phyloP scores from a whole-genome alignment of 2,797 vertebrate species.

The Sebastes hopkinsi region DNA sequence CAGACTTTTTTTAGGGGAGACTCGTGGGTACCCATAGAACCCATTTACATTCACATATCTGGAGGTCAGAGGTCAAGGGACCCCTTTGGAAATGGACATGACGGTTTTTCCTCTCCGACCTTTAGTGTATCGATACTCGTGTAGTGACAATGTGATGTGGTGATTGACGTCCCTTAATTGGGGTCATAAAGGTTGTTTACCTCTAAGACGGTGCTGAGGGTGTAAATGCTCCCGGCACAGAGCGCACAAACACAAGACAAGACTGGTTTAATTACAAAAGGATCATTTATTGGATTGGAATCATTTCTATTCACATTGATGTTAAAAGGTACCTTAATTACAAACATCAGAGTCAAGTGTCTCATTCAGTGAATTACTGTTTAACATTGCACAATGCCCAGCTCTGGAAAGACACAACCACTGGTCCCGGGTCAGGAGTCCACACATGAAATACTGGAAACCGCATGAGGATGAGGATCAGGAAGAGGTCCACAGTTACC shows the following conservation, averaged over 20 bases:
- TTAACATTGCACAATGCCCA: slow-evolving; percentile 75
- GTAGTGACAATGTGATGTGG: not conserved
- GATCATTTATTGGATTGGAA: slow-evolving; percentile 56
- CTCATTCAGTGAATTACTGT: slow-evolving; percentile 23
- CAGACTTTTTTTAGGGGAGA: too few relatives aligned
- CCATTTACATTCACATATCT: too few relatives aligned
- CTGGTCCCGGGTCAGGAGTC: slow-evolving; percentile 15
- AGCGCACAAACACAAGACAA: not conserved
- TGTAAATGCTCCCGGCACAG: too few relatives aligned
- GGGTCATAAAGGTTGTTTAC: too few relatives aligned
- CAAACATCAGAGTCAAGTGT: slow-evolving; percentile 38
- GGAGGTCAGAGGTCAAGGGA: too few relatives aligned
- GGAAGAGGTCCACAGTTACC: not conserved
- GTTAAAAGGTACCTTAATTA: slow-evolving; percentile 14
- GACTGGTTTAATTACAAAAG: slow-evolving; percentile 15
- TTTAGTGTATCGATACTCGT: not conserved
- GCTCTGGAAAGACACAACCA: slow-evolving; percentile 6
- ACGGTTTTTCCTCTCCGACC: too few relatives aligned
- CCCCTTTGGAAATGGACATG: too few relatives aligned
- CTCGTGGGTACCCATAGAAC: too few relatives aligned
- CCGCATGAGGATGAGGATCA: not conserved
- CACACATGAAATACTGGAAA: not conserved
- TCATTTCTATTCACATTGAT: slow-evolving; percentile 47
- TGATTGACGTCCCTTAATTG: too few relatives aligned
- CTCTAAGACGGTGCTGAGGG: not conserved